Percentiles rank a stretch among this genome's conserved stretches.
Evolutionary conservation across 2,113 vertebrate species (phyloP).

Genomic region (Rhegmatorhina hoffmannsi): DNA sequence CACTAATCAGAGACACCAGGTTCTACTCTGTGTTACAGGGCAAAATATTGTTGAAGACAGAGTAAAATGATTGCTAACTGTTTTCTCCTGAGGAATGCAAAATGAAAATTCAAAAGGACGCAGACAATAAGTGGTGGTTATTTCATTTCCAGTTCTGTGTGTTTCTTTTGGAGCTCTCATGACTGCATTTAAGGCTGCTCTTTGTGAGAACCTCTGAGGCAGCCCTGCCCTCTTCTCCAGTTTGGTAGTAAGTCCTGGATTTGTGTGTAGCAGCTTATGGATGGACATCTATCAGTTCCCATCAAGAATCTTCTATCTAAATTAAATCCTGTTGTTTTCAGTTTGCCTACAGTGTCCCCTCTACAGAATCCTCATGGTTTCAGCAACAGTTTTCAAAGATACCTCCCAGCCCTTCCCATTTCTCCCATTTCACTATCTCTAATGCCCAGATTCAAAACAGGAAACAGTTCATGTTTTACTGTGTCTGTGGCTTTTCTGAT

Average conservation of each 20-base stretch:
- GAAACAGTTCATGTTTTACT: neutral
- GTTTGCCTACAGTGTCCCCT: neutral
- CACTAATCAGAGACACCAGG: neutral
- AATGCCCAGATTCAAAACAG: neutral
- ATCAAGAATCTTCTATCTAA: neutral
- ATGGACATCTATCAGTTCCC: neutral
- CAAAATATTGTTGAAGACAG: neutral
- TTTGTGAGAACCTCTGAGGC: neutral
- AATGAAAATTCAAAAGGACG: neutral
- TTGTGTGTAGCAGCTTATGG: neutral
- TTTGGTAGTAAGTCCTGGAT: neutral
- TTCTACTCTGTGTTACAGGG: neutral
- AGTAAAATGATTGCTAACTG: neutral
- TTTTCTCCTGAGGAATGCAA: neutral
- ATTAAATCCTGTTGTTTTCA: neutral
- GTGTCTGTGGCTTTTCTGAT: neutral
- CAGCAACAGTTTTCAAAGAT: neutral
- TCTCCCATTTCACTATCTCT: neutral
- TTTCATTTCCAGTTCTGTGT: neutral
- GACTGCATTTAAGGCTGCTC: neutral
- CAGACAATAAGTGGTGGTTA: neutral
- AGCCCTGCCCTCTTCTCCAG: neutral
- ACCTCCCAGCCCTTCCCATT: neutral
- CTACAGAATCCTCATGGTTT: neutral
- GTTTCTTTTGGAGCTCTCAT: neutral